phyloP scores from a whole-genome alignment of 2,797 vertebrate species.

The Enoplosus armatus region DNA sequence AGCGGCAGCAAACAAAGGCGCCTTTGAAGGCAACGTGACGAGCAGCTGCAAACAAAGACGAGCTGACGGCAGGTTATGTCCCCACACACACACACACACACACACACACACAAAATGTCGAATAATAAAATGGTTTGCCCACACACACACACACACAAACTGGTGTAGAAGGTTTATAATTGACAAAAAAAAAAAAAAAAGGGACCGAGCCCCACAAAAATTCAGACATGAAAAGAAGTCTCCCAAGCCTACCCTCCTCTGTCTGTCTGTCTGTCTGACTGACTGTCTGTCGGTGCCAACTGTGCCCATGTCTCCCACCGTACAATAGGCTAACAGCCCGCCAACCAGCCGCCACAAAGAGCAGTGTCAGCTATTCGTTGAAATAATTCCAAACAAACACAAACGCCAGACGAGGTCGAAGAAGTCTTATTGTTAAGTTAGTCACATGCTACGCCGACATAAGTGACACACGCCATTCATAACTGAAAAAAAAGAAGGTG shows the following conservation, averaged over 20 bases:
- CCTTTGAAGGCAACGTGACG: slow-evolving; percentile 60
- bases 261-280: slow-evolving; percentile 22
- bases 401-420: fast-evolving
- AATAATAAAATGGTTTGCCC: slow-evolving; percentile 1
- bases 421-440: not conserved
- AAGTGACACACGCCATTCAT: not conserved
- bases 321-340: slow-evolving; percentile 58
- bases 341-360: slow-evolving; percentile 17
- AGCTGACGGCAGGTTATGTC: slow-evolving; percentile 22
- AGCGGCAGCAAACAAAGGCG: slow-evolving; percentile 70
- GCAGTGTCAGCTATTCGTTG: not conserved
- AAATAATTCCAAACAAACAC: not conserved
- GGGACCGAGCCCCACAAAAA: not conserved
- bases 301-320: slow-evolving; percentile 62
- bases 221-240: slow-evolving; percentile 10
- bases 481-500: not conserved
- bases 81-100: not conserved
- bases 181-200: too few species aligned
- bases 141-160: not conserved
- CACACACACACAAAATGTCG: not conserved
- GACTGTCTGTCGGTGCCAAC: slow-evolving; percentile 51
- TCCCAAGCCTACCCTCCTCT: not conserved
- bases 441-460: slow-evolving; percentile 21
- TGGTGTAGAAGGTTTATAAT: too few species aligned
- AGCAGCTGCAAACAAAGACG: slow-evolving; percentile 80